A percentile compares a stretch with the other conserved stretches of the same genome.
phyloP scores from a whole-genome alignment of 2,888 invertebrate genomes.

The Harpalus rufipes region DNA sequence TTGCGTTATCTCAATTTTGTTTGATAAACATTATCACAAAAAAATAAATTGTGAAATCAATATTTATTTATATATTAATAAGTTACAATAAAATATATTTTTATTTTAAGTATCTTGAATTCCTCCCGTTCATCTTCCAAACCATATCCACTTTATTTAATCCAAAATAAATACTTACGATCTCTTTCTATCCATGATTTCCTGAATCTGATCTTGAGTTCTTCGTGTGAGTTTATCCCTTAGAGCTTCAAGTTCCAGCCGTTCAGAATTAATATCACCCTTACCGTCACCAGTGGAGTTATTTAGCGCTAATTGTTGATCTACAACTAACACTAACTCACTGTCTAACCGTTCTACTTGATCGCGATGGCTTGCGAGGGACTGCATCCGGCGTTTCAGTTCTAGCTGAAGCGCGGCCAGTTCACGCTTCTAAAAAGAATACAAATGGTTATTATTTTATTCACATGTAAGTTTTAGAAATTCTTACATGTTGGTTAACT shows the following conservation, averaged over 20 bases:
- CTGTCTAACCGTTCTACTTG: conserved; percentile 86
- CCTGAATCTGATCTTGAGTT: conserved; percentile 78
- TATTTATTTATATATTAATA: conserved; percentile 38
- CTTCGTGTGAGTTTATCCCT: conserved; percentile 77
- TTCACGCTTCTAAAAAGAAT: conserved; percentile 82
- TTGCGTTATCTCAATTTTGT: too few relatives aligned
- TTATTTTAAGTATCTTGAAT: background rate
- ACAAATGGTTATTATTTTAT: background rate
- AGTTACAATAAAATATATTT: background rate
- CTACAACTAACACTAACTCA: conserved; percentile 83
- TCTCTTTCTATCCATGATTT: conserved; percentile 79
- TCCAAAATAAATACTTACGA: conserved; percentile 73
- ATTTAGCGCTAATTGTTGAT: conserved; percentile 80
- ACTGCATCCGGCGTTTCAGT: conserved; percentile 82
- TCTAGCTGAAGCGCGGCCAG: conserved; percentile 85
- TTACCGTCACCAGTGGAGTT: conserved; percentile 72
- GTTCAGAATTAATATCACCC: conserved; percentile 33
- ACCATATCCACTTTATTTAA: too few relatives aligned
- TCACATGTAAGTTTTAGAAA: background rate
- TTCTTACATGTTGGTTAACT: conserved; percentile 86
- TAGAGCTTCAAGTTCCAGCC: conserved; percentile 73
- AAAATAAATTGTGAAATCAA: background rate
- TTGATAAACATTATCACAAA: too few relatives aligned
- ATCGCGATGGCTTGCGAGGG: conserved; percentile 81
- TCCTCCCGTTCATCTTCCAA: too few relatives aligned